These are phyloP conservation scores for Trochalopteron elliotii DNA, from an alignment of 2,113 vertebrate species.

Conservation along the genomic window DNA sequence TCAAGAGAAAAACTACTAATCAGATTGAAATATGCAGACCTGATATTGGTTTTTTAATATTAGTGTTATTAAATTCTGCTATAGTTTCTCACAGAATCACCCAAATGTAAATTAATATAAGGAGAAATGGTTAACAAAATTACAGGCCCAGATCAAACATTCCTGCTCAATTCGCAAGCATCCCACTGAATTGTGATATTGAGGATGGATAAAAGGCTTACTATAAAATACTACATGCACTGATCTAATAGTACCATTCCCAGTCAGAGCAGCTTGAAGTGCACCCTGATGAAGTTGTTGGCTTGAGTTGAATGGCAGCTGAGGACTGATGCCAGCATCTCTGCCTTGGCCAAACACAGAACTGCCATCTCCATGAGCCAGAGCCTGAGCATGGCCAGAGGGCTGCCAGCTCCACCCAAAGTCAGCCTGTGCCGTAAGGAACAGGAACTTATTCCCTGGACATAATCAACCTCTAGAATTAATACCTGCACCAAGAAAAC, in stretches of 20 bases:
- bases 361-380: not conserved
- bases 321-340: not conserved
- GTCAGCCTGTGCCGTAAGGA: fast-evolving
- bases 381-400: fast-evolving
- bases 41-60: conserved; percentile 61
- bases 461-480: not conserved
- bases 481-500: not conserved
- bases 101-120: conserved; percentile 64
- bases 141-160: conserved; percentile 37
- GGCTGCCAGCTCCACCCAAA: not conserved
- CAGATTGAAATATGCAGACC: conserved; percentile 61
- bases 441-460: not conserved
- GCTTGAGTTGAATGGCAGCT: fast-evolving
- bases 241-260: not conserved
- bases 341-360: not conserved
- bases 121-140: conserved; percentile 41
- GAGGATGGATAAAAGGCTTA: not conserved
- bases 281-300: not conserved
- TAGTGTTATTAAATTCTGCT: conserved; percentile 56
- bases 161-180: not conserved
- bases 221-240: not conserved
- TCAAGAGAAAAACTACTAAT: conserved; percentile 67
- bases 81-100: conserved; percentile 27
- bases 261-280: not conserved
- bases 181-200: not conserved